These are phyloP conservation scores for Tipula unca DNA, from an alignment of 2,888 invertebrate genomes.

Conservation along the genomic window DNA sequence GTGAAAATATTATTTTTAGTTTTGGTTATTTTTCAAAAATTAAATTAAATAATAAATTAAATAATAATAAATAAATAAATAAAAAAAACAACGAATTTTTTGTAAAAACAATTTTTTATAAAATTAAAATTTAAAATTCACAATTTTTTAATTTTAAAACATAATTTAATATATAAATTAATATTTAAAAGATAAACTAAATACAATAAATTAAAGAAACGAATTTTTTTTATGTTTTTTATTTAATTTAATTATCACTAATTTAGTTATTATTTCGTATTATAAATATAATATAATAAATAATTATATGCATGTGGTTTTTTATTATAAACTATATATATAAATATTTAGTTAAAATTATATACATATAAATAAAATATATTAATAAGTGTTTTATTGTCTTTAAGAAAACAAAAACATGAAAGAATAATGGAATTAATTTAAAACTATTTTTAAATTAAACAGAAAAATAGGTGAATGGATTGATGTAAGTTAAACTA, in stretches of 20 bases:
- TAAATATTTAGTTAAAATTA: neutral
- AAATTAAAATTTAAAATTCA: neutral
- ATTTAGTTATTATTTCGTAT: neutral
- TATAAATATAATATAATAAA: neutral
- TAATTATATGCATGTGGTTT: slow-evolving; percentile 9
- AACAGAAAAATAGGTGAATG: neutral
- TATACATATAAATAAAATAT: slow-evolving; percentile 14
- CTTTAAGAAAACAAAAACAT: neutral
- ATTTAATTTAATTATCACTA: neutral
- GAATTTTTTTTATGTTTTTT: slow-evolving; percentile 1
- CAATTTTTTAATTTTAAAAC: slow-evolving; percentile 14
- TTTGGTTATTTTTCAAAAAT: neutral
- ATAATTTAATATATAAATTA: neutral
- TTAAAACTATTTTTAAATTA: neutral
- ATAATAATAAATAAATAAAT: neutral
- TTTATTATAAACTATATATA: slow-evolving; percentile 8
- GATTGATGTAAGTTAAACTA: neutral
- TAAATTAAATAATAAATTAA: neutral
- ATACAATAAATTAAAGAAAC: slow-evolving; percentile 3
- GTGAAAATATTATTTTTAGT: neutral
- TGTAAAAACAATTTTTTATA: neutral
- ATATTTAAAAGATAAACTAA: neutral
- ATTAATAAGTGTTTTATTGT: slow-evolving; percentile 14
- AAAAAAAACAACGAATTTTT: neutral
- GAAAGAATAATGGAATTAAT: neutral